Base-by-base conservation (phyloP, 2,888 invertebrate species). In the Cephus sareptanus region DNA sequence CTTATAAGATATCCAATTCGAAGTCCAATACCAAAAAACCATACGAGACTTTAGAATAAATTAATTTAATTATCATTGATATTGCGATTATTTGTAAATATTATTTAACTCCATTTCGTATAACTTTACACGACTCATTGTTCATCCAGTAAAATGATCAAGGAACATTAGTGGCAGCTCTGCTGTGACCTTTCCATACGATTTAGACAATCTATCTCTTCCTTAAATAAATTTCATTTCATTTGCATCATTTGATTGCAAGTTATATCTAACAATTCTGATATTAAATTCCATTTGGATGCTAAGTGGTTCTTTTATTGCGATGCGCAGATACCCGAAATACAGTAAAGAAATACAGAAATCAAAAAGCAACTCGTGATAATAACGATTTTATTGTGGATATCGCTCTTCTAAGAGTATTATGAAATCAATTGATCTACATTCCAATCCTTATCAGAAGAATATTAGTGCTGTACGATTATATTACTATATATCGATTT, bases 371-470 rank as follows among this genome's bases (percentile, higher is more conserved):
- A 56, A 56, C 56, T 23, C 23, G 56, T 56, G 56, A 56, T 9
- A 56, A 56, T 2, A 23, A 56, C 2, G 23, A 15, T 56, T 56
- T 56, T 23, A 56, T 23, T 2, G 15, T 56, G 0, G 9, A 23
- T 9, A 56, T 56, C 23, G 56, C 56, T 56, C 23, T 23, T 56
- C 6, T 23, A 56, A 23, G 9, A 23, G 0, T 23, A 56, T 6
- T 56, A 9, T 56, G 2, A 56, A 23, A 73, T 33, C 35, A 76
- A 79, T 78, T 69, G 70, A 35, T 77, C 70, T 31, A 80, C 81
- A 81, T 81, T 81, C 81, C 81, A 80, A 69, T 76, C 68, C 77
- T 76, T 34, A 11, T 75, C 73, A 31, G 73, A 56, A 40, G 35
- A 75, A 56, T 69, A n/a, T 33, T 30, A 69, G 11, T 31, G 31